Conservation (phyloP, 92 coral and sea anemone genomes). For the Porites evermanni region DNA sequence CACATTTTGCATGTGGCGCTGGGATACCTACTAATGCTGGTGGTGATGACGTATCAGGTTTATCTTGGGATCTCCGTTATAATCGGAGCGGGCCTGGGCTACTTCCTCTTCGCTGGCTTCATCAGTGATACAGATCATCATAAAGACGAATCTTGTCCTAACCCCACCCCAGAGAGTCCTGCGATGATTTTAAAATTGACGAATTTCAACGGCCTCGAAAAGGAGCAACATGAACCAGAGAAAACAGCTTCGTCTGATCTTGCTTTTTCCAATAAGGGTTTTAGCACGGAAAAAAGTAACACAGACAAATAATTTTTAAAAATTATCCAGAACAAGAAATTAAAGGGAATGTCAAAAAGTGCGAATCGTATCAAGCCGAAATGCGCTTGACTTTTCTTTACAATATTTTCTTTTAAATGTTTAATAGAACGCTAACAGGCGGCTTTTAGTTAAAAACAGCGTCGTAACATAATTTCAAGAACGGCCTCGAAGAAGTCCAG, state of each 20-base stretch:
- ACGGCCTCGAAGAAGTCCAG: too few species aligned
- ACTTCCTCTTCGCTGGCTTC: constrained; percentile 63
- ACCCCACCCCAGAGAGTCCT: constrained; percentile 9
- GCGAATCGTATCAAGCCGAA: too few species aligned
- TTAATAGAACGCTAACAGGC: too few species aligned
- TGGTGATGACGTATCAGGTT: constrained; percentile 89
- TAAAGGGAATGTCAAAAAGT: too few species aligned
- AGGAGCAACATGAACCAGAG: background rate
- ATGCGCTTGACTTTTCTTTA: too few species aligned
- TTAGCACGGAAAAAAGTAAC: background rate
- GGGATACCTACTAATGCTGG: constrained; percentile 86
- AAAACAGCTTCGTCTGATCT: background rate
- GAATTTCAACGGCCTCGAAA: constrained; percentile 7
- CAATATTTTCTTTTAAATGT: too few species aligned
- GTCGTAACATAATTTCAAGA: too few species aligned
- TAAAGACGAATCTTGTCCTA: background rate
- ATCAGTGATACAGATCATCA: background rate
- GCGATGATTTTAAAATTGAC: constrained; percentile 18
- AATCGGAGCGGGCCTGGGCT: constrained; percentile 89
- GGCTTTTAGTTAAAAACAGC: too few species aligned
- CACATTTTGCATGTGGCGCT: constrained; percentile 80
- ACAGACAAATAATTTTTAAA: background rate
- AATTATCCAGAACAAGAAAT: too few species aligned
- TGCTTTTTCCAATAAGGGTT: constrained; percentile 17
- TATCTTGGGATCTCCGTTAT: constrained; percentile 81